phyloP scores from a whole-genome alignment of 1,140 invertebrate genomes.

The Neodiprion pinetum region DNA sequence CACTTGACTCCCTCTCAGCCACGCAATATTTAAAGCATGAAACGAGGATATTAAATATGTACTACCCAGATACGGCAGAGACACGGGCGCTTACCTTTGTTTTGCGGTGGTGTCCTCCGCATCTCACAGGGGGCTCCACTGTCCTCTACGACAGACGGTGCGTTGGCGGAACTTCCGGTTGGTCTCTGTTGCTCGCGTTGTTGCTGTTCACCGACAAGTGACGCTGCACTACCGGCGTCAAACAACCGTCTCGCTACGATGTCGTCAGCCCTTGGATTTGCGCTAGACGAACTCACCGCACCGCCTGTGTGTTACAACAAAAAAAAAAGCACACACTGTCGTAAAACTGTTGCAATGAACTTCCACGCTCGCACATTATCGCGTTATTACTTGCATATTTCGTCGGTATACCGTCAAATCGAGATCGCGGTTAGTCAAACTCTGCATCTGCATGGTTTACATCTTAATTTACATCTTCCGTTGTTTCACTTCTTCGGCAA shows the following conservation, averaged over 20 bases:
- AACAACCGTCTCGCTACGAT: not conserved
- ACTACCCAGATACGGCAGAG: constrained; percentile 2
- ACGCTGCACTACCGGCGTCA: constrained; percentile 21
- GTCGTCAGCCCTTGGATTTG: not conserved
- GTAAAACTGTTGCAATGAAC: too few species aligned
- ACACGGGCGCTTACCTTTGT: constrained; percentile 49
- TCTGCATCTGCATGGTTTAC: too few species aligned
- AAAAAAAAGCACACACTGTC: too few species aligned
- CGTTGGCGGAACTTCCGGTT: constrained; percentile 33
- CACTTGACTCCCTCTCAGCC: not conserved
- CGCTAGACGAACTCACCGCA: too few species aligned
- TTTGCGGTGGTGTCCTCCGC: constrained; percentile 59
- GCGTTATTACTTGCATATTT: too few species aligned
- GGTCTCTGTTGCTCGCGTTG: constrained; percentile 33
- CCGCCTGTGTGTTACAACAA: too few species aligned
- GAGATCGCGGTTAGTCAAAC: too few species aligned
- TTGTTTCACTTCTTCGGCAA: too few species aligned
- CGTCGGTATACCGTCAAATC: too few species aligned
- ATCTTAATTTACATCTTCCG: too few species aligned
- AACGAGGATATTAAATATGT: constrained; percentile 12
- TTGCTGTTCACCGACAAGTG: constrained; percentile 34
- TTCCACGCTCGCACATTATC: too few species aligned
- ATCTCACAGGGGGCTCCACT: constrained; percentile 58
- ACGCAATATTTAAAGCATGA: constrained; percentile 13
- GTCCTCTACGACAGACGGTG: constrained; percentile 39